Conservation (phyloP, 2,888 invertebrate genomes). For the Eubasilissa splendida region DNA sequence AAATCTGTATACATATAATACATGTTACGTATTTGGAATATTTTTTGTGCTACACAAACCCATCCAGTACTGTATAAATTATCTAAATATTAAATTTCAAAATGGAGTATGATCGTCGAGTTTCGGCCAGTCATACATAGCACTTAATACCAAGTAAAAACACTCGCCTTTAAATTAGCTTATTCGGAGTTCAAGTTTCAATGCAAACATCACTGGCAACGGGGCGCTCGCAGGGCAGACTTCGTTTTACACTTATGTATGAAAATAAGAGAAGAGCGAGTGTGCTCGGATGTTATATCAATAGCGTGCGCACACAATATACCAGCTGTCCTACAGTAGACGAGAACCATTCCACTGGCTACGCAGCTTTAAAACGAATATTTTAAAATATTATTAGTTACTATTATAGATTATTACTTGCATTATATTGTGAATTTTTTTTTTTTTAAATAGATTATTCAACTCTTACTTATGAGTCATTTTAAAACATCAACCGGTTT, state of each 20-base stretch:
- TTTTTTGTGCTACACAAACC: background rate
- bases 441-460: no score
- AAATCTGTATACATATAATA: no score
- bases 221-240: slow-evolving; percentile 7
- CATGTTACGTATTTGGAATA: no score
- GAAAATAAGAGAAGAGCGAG: slow-evolving; percentile 3
- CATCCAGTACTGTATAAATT: slow-evolving; percentile 5
- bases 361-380: no score
- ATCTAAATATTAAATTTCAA: slow-evolving; percentile 3
- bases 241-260: slow-evolving; percentile 12
- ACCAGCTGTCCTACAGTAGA: background rate
- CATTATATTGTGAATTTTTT: no score
- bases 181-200: slow-evolving; percentile 35
- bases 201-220: slow-evolving; percentile 19
- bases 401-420: no score
- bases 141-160: slow-evolving; percentile 13
- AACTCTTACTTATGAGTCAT: no score
- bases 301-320: background rate
- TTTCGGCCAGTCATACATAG: slow-evolving; percentile 27
- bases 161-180: slow-evolving; percentile 38
- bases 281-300: background rate
- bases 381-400: no score
- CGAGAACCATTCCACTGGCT: background rate
- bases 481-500: no score
- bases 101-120: slow-evolving; percentile 1